A percentile compares a stretch with the other conserved stretches of the same genome.
phyloP scores from a whole-genome alignment of 2,113 vertebrate genomes.

The Ageneiosus marmoratus region DNA sequence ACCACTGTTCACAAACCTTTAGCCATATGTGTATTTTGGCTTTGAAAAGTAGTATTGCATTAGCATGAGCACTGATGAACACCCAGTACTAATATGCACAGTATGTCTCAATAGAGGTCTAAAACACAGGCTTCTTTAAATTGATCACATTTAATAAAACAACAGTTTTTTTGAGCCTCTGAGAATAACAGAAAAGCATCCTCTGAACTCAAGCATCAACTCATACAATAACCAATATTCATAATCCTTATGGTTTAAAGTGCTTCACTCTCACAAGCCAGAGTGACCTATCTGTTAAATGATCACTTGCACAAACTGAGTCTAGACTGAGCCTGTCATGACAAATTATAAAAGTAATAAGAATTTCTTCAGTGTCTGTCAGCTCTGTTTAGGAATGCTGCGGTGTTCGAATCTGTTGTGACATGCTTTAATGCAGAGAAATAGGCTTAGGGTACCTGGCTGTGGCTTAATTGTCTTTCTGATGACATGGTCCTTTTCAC shows the following conservation, averaged over 20 bases:
- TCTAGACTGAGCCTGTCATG: conserved; percentile 25
- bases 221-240: neutral
- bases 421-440: conserved; percentile 37
- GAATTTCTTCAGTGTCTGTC: conserved; percentile 28
- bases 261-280: conserved; percentile 6
- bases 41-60: neutral
- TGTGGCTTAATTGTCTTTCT: conserved; percentile 28
- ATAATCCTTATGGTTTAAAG: neutral
- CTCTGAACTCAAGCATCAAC: neutral
- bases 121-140: neutral
- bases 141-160: neutral
- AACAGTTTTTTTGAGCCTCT: neutral
- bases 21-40: too few relatives aligned
- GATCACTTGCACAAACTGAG: conserved; percentile 23
- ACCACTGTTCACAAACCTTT: too few relatives aligned
- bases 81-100: neutral
- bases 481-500: conserved; percentile 38
- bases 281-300: conserved; percentile 20
- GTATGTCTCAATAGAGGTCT: neutral
- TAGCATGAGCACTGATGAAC: neutral
- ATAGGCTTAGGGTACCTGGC: conserved; percentile 27
- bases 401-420: conserved; percentile 1
- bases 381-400: conserved; percentile 36
- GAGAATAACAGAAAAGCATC: neutral
- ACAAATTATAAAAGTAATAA: conserved; percentile 37